These are phyloP conservation scores for Aphrocallistes beatrix DNA, from an alignment of 37 sponge, comb jelly and placozoan genomes.

Conservation along the genomic window DNA sequence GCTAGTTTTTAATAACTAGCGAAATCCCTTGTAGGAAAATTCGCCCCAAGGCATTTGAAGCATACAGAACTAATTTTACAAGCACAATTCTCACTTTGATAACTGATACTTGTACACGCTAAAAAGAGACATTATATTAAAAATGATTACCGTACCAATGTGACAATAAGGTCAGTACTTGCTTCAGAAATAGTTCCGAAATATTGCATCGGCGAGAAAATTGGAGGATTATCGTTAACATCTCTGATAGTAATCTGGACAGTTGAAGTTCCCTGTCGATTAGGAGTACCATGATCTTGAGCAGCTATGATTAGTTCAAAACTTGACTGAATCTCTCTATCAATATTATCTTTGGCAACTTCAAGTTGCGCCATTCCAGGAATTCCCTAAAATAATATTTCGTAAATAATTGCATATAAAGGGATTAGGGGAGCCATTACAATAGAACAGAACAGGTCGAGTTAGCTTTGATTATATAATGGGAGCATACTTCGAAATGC, in stretches of 20 bases:
- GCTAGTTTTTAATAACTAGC: too few species aligned
- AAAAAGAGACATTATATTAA: neutral
- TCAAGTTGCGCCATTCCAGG: neutral
- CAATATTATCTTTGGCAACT: neutral
- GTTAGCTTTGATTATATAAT: too few species aligned
- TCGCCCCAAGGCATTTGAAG: too few species aligned
- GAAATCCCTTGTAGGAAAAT: too few species aligned
- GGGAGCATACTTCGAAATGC: too few species aligned
- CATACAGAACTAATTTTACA: too few species aligned
- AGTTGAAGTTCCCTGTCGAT: neutral
- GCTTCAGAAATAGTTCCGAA: neutral
- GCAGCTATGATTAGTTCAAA: neutral
- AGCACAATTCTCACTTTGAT: too few species aligned
- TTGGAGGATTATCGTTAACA: constrained; percentile 23
- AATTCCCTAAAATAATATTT: neutral
- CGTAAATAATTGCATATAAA: too few species aligned
- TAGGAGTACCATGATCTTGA: constrained; percentile 8
- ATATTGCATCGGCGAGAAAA: neutral
- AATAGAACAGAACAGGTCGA: too few species aligned
- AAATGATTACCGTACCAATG: neutral
- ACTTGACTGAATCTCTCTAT: neutral
- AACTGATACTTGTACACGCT: neutral
- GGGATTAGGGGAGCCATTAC: too few species aligned
- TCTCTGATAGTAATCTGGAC: neutral
- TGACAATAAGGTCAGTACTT: neutral